Evolutionary conservation across 2,113 vertebrate genomes (phyloP).

Genomic region (Hepsetus odoe): DNA sequence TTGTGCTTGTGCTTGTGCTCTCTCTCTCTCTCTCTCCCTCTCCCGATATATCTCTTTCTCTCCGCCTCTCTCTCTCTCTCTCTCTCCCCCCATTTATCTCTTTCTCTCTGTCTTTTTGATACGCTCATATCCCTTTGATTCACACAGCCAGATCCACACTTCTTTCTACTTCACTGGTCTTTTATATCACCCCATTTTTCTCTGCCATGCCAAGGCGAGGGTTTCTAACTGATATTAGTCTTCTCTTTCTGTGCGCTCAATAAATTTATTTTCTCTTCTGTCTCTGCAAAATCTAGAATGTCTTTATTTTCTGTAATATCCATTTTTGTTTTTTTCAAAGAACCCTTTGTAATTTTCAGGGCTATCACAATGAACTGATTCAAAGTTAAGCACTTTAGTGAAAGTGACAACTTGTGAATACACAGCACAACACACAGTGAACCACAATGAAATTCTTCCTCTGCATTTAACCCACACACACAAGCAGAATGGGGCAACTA

Average conservation of each 20-base stretch:
- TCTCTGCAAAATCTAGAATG: neutral
- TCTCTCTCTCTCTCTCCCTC: neutral
- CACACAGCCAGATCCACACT: neutral
- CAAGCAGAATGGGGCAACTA: too few species aligned
- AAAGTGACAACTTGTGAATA: too few species aligned
- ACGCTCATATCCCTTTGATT: conserved; percentile 35
- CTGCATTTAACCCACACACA: too few species aligned
- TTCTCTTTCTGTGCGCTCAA: neutral
- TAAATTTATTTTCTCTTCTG: neutral
- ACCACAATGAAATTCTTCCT: too few species aligned
- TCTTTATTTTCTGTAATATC: neutral
- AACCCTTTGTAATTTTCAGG: neutral
- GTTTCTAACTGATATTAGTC: neutral
- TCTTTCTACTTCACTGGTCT: conserved; percentile 26
- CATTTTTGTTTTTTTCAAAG: neutral
- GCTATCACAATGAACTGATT: neutral
- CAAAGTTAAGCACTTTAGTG: too few species aligned
- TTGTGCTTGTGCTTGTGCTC: neutral
- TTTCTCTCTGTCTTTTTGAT: conserved; percentile 11
- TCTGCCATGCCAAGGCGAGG: neutral
- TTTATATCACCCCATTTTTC: conserved; percentile 1
- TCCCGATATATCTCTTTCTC: neutral
- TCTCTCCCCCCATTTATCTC: neutral
- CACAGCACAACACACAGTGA: too few species aligned
- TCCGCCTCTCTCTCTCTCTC: neutral